Base-by-base conservation (phyloP, 2,113 vertebrate species). In the Phalacrocorax aristotelis region DNA sequence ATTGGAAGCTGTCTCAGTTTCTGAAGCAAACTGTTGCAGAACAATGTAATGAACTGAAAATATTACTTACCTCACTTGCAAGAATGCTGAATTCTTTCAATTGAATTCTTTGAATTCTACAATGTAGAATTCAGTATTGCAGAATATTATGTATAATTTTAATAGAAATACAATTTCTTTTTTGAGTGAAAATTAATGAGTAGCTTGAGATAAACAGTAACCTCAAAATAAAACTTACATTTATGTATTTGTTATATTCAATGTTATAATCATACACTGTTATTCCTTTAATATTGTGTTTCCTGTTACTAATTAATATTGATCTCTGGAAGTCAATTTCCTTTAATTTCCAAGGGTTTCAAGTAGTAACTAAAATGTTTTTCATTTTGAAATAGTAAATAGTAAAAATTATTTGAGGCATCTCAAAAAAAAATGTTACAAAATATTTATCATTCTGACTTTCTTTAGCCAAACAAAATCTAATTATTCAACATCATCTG, bases 351-450 rank as follows among this genome's bases (percentile, higher is more conserved):
- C 25, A 89, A 77, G 55, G 5, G 8, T 65, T 79, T 90, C 30
- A 72, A 83, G 42, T 34, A 95, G 19, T 13, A 85, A 38, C 2
- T 30, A 52, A 68, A 92, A 80, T 62, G 21, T 4, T 68, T 89
- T 71, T 60, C 26, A 57, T 60, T 96, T 95, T 89, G 20, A 91
- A 95, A 93, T 30, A 96, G 83, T 13, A 81, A 90, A n/a, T 30
- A 58, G 25, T 65, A 96, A 96, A 78, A 75, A 65, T 54, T 2
- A 61, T 90, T 83, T 83, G 27, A 62, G 85, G 29, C 46, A 69
- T 81, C 55, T 84, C 7, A 89, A 75, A 91, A 84, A 84, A 62
- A 21, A 55, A 65, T 12, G 12, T 64, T 49, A 66, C 17, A 46
- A 62, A 69, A 91, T 10, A 62, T 66, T 80, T n/a, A 57, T 71